Evolutionary conservation across 2,797 vertebrate species (phyloP).

Genomic region (Lagocephalus sceleratus): DNA sequence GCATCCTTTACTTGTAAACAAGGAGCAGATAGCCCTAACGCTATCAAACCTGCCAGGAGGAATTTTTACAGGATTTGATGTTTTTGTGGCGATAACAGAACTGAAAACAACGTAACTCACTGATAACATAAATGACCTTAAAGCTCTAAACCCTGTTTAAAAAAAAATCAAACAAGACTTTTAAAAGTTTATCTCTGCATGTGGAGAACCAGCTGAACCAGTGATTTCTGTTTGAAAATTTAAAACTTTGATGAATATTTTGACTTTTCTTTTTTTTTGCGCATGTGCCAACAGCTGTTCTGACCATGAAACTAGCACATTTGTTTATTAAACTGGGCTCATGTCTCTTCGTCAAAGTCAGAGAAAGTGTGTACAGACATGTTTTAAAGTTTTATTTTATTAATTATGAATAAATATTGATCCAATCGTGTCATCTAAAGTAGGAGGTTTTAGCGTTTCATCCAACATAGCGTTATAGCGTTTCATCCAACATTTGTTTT

Average conservation of each 20-base stretch:
- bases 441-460: slow-evolving; percentile 47
- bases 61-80: too few species aligned
- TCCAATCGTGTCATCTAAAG: slow-evolving; percentile 27
- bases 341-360: slow-evolving; percentile 29
- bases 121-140: background rate
- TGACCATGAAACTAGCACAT: slow-evolving; percentile 13
- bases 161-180: background rate
- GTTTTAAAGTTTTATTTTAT: slow-evolving; percentile 13
- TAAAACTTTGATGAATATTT: too few species aligned
- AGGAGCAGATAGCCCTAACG: too few species aligned
- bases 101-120: too few species aligned
- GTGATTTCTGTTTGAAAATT: too few species aligned
- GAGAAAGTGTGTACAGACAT: slow-evolving; percentile 42
- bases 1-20: too few species aligned
- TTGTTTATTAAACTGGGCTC: slow-evolving; percentile 36
- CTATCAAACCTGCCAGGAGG: too few species aligned
- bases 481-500: slow-evolving; percentile 29
- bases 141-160: background rate
- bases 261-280: background rate
- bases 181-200: background rate
- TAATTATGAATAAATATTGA: slow-evolving; percentile 25
- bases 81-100: too few species aligned
- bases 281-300: slow-evolving; percentile 53
- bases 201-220: background rate
- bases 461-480: too few species aligned